phyloP scores from a whole-genome alignment of 2,888 invertebrate genomes.

The Terebella lapidaria region DNA sequence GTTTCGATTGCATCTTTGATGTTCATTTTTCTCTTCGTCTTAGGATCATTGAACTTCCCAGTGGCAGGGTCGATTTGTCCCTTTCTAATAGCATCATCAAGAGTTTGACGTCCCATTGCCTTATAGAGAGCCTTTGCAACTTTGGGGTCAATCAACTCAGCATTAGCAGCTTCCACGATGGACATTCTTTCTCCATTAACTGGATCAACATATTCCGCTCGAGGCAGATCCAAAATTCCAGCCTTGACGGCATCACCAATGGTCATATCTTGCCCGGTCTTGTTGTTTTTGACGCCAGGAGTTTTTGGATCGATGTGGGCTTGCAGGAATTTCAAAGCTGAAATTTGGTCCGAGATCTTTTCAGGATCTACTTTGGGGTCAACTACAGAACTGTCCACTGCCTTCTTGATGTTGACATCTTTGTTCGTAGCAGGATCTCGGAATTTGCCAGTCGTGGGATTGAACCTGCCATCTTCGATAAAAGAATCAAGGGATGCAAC shows the following conservation, averaged over 20 bases:
- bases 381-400: slow-evolving; percentile 68
- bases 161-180: slow-evolving; percentile 34
- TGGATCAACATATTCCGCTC: slow-evolving; percentile 10
- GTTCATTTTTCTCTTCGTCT: no score
- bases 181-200: slow-evolving; percentile 21
- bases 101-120: slow-evolving; percentile 49
- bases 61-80: slow-evolving; percentile 50
- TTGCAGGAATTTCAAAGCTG: slow-evolving; percentile 32
- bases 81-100: slow-evolving; percentile 46
- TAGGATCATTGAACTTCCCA: slow-evolving; percentile 52
- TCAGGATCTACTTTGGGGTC: slow-evolving; percentile 18
- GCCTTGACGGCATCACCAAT: slow-evolving; percentile 86
- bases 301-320: no score
- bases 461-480: slow-evolving; percentile 57
- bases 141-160: slow-evolving; percentile 10
- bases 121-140: slow-evolving; percentile 20
- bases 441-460: slow-evolving; percentile 60
- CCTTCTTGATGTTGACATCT: slow-evolving; percentile 62
- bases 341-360: slow-evolving; percentile 33
- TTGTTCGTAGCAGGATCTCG: slow-evolving; percentile 63
- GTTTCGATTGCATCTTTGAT: no score
- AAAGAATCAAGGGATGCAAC: slow-evolving; percentile 37
- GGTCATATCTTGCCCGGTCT: slow-evolving; percentile 78
- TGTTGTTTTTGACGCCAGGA: no score
- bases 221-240: slow-evolving; percentile 53